Conservation (phyloP, 2,888 invertebrate species). For the Amphipoea lucens region DNA sequence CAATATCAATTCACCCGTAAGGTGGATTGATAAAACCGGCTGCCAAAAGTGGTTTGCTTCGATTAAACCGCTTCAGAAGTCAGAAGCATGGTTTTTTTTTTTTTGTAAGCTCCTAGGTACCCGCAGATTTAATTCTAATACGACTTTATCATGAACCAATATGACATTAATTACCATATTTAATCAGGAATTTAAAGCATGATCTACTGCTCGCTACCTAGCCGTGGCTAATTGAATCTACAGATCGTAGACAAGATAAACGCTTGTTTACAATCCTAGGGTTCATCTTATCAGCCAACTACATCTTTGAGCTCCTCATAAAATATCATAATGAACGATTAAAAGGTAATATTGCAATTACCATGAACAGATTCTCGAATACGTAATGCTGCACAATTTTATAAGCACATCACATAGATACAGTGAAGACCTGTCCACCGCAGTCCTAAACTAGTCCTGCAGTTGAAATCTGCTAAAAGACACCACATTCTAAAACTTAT, state of each 20-base stretch:
- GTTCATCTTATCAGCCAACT: constrained; percentile 14
- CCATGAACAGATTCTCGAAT: neutral
- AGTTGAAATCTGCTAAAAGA: neutral
- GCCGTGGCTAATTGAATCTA: constrained; percentile 16
- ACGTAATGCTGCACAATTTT: neutral
- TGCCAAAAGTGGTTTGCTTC: neutral
- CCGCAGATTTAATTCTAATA: constrained; percentile 15
- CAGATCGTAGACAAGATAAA: constrained; percentile 35
- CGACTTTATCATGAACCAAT: constrained; percentile 7
- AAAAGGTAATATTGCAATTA: constrained; percentile 2
- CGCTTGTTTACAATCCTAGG: constrained; percentile 33
- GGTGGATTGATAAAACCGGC: constrained; percentile 6
- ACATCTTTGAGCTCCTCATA: constrained; percentile 14
- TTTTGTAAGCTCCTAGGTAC: neutral
- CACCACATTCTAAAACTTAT: neutral
- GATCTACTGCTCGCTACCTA: neutral
- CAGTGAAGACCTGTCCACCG: neutral
- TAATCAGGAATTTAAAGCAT: constrained; percentile 28
- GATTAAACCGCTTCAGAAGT: neutral
- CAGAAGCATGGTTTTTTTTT: neutral
- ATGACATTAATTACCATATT: constrained; percentile 16
- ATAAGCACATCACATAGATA: neutral
- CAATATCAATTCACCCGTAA: neutral
- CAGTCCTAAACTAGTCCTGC: neutral
- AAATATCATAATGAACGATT: constrained; percentile 9